Conservation (phyloP, 2,113 vertebrate species). For the Myotis davidii region DNA sequence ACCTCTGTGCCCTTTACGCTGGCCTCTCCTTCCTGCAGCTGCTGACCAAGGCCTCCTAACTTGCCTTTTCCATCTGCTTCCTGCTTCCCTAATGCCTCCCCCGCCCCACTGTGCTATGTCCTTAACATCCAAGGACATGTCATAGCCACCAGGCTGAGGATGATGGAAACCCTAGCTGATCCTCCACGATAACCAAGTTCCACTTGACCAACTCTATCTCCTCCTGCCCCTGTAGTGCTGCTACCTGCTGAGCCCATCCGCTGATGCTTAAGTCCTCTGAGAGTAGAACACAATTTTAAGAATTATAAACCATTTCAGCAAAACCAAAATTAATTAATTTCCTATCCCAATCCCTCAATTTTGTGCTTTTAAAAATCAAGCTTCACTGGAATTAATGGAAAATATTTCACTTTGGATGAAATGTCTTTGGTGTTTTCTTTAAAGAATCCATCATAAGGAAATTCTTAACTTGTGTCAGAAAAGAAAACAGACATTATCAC, state of each 20-base stretch:
- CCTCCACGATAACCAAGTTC: background rate
- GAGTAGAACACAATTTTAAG: background rate
- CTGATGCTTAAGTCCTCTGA: background rate
- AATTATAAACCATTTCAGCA: slow-evolving; percentile 32
- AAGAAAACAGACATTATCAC: background rate
- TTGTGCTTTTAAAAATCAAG: slow-evolving; percentile 20
- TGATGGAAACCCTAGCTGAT: background rate
- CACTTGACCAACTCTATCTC: background rate
- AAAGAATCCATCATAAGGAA: slow-evolving; percentile 19
- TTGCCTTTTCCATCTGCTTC: background rate
- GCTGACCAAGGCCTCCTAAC: slow-evolving; percentile 66
- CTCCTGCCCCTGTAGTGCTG: background rate
- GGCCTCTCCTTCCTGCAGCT: slow-evolving; percentile 63
- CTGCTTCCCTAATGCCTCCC: background rate
- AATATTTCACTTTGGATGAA: slow-evolving; percentile 19
- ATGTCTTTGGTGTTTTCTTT: slow-evolving; percentile 46
- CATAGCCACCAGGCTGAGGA: background rate
- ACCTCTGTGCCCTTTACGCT: slow-evolving; percentile 72
- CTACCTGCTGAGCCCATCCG: background rate
- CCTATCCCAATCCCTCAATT: background rate
- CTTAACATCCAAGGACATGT: background rate
- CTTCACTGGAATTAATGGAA: slow-evolving; percentile 43
- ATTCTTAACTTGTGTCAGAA: slow-evolving; percentile 23
- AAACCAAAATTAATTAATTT: background rate
- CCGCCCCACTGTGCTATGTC: background rate